phyloP scores from a whole-genome alignment of 2,888 invertebrate genomes.

The Agrochola circellaris region DNA sequence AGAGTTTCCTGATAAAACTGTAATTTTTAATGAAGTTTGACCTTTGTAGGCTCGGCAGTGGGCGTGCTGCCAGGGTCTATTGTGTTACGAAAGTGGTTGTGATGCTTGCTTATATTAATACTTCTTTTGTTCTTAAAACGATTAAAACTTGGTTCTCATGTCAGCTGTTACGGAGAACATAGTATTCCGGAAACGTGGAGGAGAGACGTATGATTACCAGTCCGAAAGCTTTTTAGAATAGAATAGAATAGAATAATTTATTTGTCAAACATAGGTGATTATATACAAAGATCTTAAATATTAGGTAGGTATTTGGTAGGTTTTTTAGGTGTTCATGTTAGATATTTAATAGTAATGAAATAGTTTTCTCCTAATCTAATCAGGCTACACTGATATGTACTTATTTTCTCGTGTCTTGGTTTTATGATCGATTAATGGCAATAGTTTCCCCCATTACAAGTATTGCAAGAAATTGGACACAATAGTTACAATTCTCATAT shows the following conservation, averaged over 20 bases:
- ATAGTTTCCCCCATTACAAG: not conserved
- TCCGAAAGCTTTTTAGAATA: too few species aligned
- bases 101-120: not conserved
- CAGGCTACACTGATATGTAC: not conserved
- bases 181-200: not conserved
- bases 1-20: constrained; percentile 17
- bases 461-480: not conserved
- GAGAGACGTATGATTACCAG: not conserved
- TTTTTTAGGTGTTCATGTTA: not conserved
- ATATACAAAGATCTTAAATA: too few species aligned
- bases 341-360: too few species aligned
- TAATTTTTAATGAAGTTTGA: constrained; percentile 33
- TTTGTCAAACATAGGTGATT: too few species aligned
- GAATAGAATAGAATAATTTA: too few species aligned
- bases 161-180: not conserved
- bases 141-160: not conserved
- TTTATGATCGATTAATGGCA: not conserved
- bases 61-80: constrained; percentile 29
- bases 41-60: constrained; percentile 14
- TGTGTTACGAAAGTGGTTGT: not conserved
- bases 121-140: not conserved
- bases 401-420: not conserved
- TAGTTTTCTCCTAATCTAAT: too few species aligned
- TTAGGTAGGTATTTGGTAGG: too few species aligned
- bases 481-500: not conserved